Evolutionary conservation across 2,888 invertebrate genomes (phyloP), one percentile per base, ranked within the genome.

Genomic region (Nymphalis polychloros): DNA sequence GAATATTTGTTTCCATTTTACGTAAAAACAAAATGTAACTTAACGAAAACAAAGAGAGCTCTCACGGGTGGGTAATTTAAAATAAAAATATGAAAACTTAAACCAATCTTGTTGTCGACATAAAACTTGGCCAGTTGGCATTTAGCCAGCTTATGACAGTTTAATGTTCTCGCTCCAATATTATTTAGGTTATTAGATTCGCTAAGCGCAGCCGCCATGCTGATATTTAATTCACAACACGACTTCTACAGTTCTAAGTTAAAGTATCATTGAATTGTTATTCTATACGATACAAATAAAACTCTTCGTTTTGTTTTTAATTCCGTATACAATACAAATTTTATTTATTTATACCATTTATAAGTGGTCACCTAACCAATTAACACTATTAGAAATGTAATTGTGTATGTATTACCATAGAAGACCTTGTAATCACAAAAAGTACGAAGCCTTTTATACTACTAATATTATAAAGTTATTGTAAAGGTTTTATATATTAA

Each of bases 181-280:
- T 65, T 63, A 65, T 65, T 65, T 65, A 63, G 50, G 52, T 69
- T 65, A 68, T 68, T 63, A 68, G 59, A 68, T 68, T 68, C 35
- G 35, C 62, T 62, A 50, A 62, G 47, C 47, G 63, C 50, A 52
- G 20, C 20, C 27, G 48, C 47, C 27, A 48, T 48, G 17, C 27
- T 49, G 23, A 49, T 60, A 23, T 48, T 23, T 60, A 31, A 60
- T 60, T 60, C 17, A 41, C 27, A 41, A 41, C 35, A 57, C 19
- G 35, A 19, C 27, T 57, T 41, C 41, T 8, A 57, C 41, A 57
- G 41, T 57, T 19, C n/a, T 8, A 57, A 41, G 8, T n/a, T 35
- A 31, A 41, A 19, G 35, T 41, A 13, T 19, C 41, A 41, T 41
- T 17, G 10, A 35, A 57, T 57, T 57, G 19, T 8, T 19, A 49